Evolutionary conservation across 2,113 vertebrate genomes (phyloP).

Genomic region (Alosa alosa): DNA sequence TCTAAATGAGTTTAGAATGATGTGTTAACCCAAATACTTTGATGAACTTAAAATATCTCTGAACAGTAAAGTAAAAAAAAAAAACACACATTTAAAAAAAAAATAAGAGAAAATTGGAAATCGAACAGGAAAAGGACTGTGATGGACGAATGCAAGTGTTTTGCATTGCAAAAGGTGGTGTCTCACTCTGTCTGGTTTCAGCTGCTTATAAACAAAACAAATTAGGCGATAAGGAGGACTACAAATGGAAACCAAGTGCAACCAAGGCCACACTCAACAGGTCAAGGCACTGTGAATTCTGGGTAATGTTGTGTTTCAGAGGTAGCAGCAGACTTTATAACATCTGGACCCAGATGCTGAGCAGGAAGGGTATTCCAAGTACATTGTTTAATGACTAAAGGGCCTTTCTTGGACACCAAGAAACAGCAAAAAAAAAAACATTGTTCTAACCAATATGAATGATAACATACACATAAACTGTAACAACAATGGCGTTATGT

Average conservation of each 20-base stretch:
- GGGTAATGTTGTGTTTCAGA: constrained; percentile 3
- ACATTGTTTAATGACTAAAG: too few relatives aligned
- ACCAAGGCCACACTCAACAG: background rate
- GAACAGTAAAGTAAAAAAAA: background rate
- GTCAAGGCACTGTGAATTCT: background rate
- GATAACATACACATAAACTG: too few relatives aligned
- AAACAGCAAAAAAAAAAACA: too few relatives aligned
- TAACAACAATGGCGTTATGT: too few relatives aligned
- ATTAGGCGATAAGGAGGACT: background rate
- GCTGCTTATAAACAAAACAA: background rate
- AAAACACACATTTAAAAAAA: background rate
- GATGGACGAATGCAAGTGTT: background rate
- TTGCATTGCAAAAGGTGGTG: background rate
- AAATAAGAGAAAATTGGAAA: background rate
- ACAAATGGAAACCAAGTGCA: background rate
- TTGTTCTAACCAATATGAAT: too few relatives aligned
- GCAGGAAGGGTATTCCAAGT: too few relatives aligned
- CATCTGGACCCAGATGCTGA: too few relatives aligned
- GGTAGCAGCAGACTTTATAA: constrained; percentile 3
- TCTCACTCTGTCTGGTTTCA: background rate
- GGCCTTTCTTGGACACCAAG: too few relatives aligned
- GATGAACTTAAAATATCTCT: background rate
- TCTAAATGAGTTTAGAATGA: background rate
- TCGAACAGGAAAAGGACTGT: background rate
- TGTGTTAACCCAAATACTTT: background rate